Conservation (phyloP, 2,888 invertebrate genomes). For the Noctua pronuba region DNA sequence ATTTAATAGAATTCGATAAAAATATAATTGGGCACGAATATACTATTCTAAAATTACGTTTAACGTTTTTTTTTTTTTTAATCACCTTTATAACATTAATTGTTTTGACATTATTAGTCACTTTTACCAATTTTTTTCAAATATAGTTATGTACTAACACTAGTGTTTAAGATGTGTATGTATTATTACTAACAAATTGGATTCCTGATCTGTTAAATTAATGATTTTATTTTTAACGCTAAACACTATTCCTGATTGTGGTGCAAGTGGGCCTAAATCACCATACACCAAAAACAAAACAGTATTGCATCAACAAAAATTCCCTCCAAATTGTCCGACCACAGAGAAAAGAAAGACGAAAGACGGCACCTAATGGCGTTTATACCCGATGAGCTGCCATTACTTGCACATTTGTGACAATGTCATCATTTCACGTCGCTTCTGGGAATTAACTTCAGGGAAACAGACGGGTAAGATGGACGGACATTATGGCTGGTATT, state of each 20-base stretch:
- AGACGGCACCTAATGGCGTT: conserved; percentile 45
- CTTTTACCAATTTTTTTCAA: too few species aligned
- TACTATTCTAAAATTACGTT: neutral
- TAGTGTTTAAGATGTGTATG: too few species aligned
- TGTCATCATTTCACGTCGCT: conserved; percentile 57
- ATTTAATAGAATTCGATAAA: neutral
- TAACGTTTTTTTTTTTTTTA: too few species aligned
- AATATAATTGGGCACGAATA: neutral
- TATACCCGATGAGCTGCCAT: conserved; percentile 54
- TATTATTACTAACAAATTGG: too few species aligned
- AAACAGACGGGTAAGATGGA: conserved; percentile 29
- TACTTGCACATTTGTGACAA: conserved; percentile 59
- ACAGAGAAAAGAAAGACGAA: conserved; percentile 20
- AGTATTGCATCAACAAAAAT: conserved; percentile 14
- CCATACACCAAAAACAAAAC: conserved; percentile 16
- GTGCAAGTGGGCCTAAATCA: neutral
- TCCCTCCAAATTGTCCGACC: conserved; percentile 21
- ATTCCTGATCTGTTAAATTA: too few species aligned
- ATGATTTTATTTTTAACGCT: too few species aligned
- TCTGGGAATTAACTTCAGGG: conserved; percentile 33
- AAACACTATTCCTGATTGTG: neutral
- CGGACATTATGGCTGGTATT: conserved; percentile 25
- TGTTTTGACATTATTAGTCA: too few species aligned
- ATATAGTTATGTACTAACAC: too few species aligned
- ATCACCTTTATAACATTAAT: too few species aligned